Percentiles rank a stretch among this genome's conserved stretches.
Evolutionary conservation across 2,113 vertebrate genomes (phyloP).

Genomic region (Tyto alba): DNA sequence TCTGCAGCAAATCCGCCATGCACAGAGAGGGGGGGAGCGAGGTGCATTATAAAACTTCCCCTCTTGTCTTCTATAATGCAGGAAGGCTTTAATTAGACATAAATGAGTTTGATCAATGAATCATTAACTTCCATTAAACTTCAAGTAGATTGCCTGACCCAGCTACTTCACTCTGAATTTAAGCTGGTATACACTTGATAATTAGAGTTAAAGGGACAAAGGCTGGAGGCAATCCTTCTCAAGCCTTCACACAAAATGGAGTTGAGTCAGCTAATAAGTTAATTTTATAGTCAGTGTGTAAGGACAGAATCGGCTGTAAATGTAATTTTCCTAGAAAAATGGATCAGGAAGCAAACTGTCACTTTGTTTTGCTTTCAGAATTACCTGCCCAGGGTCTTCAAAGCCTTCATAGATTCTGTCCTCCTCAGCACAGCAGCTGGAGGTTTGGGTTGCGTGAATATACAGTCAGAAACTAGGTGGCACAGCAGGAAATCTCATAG

Average conservation of each 20-base stretch:
- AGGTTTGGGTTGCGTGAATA: not conserved
- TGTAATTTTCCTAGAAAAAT: conserved; percentile 14
- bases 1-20: not conserved
- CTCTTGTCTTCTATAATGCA: conserved; percentile 53
- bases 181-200: conserved; percentile 68
- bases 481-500: not conserved
- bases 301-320: not conserved
- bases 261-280: conserved; percentile 72
- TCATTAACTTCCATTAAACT: conserved; percentile 78
- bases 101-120: conserved; percentile 80
- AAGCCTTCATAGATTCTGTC: not conserved
- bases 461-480: not conserved
- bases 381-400: not conserved
- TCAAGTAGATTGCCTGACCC: conserved; percentile 73
- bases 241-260: conserved; percentile 42
- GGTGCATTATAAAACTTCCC: conserved; percentile 4
- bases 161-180: conserved; percentile 67
- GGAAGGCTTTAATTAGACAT: conserved; percentile 76
- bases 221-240: conserved; percentile 60
- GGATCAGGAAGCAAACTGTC: not conserved
- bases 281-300: conserved; percentile 41
- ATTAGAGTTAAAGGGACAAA: conserved; percentile 68
- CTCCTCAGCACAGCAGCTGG: not conserved
- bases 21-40: not conserved
- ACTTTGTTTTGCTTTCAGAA: conserved; percentile 57